phyloP scores from a whole-genome alignment of 2,797 vertebrate species.

The Lepus oiostolus region DNA sequence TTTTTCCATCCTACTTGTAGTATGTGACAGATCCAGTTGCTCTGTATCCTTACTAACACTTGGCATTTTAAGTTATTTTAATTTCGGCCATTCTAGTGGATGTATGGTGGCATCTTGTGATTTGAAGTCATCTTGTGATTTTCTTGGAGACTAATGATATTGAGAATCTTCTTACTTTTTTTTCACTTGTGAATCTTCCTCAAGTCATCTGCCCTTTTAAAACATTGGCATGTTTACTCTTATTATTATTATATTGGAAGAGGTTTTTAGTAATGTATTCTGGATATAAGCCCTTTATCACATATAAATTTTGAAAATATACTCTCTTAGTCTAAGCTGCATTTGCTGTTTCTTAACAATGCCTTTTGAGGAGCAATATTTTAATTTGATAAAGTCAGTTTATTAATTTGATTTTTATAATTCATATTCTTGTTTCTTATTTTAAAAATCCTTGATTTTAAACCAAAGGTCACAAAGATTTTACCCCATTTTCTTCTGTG shows the following conservation, averaged over 20 bases:
- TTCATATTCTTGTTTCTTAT: neutral
- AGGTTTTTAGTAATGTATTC: slow-evolving; percentile 14
- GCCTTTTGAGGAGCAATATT: neutral
- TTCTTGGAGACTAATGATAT: neutral
- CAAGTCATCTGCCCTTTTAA: slow-evolving; percentile 8
- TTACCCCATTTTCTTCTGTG: neutral
- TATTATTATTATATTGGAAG: neutral
- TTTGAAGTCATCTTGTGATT: neutral
- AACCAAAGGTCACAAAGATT: neutral
- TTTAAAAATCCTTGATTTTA: neutral
- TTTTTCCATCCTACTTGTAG: neutral
- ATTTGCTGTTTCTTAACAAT: slow-evolving; percentile 5
- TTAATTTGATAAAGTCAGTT: slow-evolving; percentile 2
- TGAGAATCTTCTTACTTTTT: neutral
- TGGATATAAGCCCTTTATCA: slow-evolving; percentile 1
- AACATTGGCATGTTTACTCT: neutral
- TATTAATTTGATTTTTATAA: neutral
- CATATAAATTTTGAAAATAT: neutral
- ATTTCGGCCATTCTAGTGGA: neutral
- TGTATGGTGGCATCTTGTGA: neutral
- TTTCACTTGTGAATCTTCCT: neutral
- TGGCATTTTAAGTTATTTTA: neutral
- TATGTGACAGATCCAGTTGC: neutral
- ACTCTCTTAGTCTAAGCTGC: neutral
- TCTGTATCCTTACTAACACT: neutral